Percentiles rank a stretch among this genome's conserved stretches.
These are phyloP conservation scores for Netelia melanura DNA, from an alignment of 2,888 invertebrate genomes.

Conservation along the genomic window DNA sequence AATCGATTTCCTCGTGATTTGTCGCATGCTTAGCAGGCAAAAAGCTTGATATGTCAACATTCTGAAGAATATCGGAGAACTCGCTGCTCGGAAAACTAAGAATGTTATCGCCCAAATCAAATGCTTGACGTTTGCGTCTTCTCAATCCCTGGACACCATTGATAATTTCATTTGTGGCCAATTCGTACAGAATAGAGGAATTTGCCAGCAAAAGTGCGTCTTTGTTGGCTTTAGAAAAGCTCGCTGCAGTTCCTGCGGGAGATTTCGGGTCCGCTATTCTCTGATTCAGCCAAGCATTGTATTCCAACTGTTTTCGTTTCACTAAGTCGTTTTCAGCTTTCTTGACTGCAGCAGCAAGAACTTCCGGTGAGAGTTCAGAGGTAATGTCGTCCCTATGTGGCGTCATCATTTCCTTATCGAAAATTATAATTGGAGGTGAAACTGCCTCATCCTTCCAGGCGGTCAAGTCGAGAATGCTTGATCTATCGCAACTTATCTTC, in stretches of 20 bases:
- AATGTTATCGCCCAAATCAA: constrained; percentile 87
- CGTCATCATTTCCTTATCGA: constrained; percentile 78
- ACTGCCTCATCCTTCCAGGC: constrained; percentile 89
- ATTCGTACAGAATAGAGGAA: constrained; percentile 93
- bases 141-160: constrained; percentile 86
- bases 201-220: constrained; percentile 94
- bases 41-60: constrained; percentile 91
- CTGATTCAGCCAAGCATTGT: constrained; percentile 90
- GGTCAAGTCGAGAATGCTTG: constrained; percentile 88
- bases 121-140: constrained; percentile 91
- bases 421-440: constrained; percentile 72
- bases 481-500: constrained; percentile 90
- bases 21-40: constrained; percentile 87
- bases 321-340: constrained; percentile 92
- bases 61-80: constrained; percentile 91
- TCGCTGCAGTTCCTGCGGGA: constrained; percentile 94
- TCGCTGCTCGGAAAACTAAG: constrained; percentile 87
- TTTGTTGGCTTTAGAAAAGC: constrained; percentile 95
- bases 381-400: constrained; percentile 79
- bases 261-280: constrained; percentile 92
- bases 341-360: constrained; percentile 91
- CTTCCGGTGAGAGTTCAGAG: constrained; percentile 89
- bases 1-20: constrained; percentile 89
- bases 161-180: constrained; percentile 94
- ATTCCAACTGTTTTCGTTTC: constrained; percentile 91